Percentiles rank a stretch among this genome's conserved stretches.
Conservation (phyloP, 1,140 invertebrate genomes). For the Drosophila rufa region DNA sequence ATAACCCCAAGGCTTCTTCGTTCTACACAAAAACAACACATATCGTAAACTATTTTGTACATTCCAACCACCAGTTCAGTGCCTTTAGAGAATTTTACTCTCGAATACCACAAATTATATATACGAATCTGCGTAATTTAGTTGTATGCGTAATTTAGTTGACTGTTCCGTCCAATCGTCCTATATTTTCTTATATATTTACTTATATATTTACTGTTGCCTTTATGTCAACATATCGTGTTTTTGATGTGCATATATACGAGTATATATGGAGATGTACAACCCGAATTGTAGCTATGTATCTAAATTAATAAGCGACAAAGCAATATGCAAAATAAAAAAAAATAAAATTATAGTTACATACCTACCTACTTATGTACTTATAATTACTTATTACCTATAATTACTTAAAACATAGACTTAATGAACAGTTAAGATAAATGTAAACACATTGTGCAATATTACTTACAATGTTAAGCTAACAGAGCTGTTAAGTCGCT, state of each 20-base stretch:
- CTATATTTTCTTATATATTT: slow-evolving; percentile 25
- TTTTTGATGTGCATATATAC: slow-evolving; percentile 57
- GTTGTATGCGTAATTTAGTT: slow-evolving; percentile 61
- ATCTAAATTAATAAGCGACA: slow-evolving; percentile 44
- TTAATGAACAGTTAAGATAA: too few species aligned
- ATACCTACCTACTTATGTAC: too few species aligned
- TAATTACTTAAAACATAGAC: too few species aligned
- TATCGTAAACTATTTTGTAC: slow-evolving; percentile 40
- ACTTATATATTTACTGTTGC: slow-evolving; percentile 41
- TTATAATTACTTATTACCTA: too few species aligned
- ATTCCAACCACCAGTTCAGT: slow-evolving; percentile 67
- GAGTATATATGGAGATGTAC: slow-evolving; percentile 11
- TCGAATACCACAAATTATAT: slow-evolving; percentile 53
- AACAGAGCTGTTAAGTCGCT: too few species aligned
- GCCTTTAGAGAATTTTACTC: slow-evolving; percentile 59
- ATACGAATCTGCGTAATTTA: slow-evolving; percentile 55
- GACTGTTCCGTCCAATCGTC: slow-evolving; percentile 66
- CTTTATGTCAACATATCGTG: slow-evolving; percentile 51
- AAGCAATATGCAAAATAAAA: slow-evolving; percentile 43
- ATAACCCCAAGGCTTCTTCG: slow-evolving; percentile 21
- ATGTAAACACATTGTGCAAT: too few species aligned
- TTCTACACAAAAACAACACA: slow-evolving; percentile 11
- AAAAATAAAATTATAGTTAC: not conserved
- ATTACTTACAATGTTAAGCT: too few species aligned
- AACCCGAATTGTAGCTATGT: slow-evolving; percentile 43